Base-by-base conservation (phyloP, 2,888 invertebrate species). In the Metallyticus violacea region DNA sequence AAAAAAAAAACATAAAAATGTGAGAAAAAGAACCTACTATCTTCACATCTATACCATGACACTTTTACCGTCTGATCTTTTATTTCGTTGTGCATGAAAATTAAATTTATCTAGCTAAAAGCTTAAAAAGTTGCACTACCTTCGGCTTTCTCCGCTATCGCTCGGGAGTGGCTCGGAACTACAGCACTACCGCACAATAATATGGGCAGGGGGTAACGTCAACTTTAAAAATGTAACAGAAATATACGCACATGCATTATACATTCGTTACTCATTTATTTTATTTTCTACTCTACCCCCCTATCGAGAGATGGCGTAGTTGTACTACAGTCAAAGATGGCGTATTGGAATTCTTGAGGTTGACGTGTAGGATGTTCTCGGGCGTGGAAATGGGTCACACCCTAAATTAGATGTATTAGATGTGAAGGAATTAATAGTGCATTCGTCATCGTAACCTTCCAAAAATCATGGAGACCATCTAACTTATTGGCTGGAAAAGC, bases 281-380 rank as follows among this genome's bases (percentile, higher is more conserved):
- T 40, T 40, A 40, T 62, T 15, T 62, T 1, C 9, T 62, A 40
- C 15, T 40, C 15, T 62, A 22, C 62, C 9, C 40, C 62, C 27
- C 28, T 80, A 80, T 80, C 28, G 22, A 26, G 29, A 85, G 85
- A 62, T 79, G 25, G 80, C 85, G 81, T 80, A 6, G 77, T 62
- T 26, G 80, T 76, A 9, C 22, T 15, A 2, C n/a, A 25, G n/a
- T 81, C 22, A 28, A 87, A 87, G 78, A 87, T 87, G 87, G 87
- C 87, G 85, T 26, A 29, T 77, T 30, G 81, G 81, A 77, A 77
- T 81, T 82, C 82, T 77, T 78, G 62, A 82, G 27, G 85, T 91
- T 90, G 90, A 90, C 90, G 90, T 91, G 91, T 91, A 90, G 91
- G 90, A 87, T 89, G 90, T 88, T 87, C 89, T 89, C 89, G 89